Evolutionary conservation across 2,888 invertebrate genomes (phyloP), one percentile per base, ranked within the genome.

Genomic region (Ctenicera cuprea): DNA sequence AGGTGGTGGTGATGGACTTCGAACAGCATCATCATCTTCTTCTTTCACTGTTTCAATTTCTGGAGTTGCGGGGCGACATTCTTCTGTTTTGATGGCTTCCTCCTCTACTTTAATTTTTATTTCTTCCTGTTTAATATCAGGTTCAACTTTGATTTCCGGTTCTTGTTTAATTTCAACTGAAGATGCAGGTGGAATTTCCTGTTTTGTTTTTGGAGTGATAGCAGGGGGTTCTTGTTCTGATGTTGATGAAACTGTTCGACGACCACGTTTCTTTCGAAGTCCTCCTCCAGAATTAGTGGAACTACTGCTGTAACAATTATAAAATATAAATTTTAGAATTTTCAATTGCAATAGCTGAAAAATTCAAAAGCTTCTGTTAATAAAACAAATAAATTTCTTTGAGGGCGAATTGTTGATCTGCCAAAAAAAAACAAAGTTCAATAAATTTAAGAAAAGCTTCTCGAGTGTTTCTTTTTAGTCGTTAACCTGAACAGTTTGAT

Each of bases 161-260:
- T 62, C 71, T 14, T 41, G 66, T n/a, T 74, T 73, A 16, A 75
- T 12, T 61, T 72, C 69, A 11, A 65, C 61, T 11, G 81, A 81
- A 3, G 78, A 80, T 5, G 80, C 62, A 8, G 65, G 69, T 18
- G 50, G 73, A 70, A 45, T 73, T 71, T 75, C 79, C 57, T 76
- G 66, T 62, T 73, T 77, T 11, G 45, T n/a, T 73, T 68, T 73
- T 3, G 71, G 26, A 14, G 22, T 14, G 11, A 41, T 9, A 30
- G 59, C n/a, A n/a, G 57, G n/a, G n/a, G n/a, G 12, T 63, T 76
- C 76, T 22, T 66, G 67, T 43, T 73, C 73, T 2, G 64, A 26
- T 54, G 80, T 75, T 1, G 84, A 68, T 4, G 86, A 86, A 22
- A 80, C 80, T 0, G 85, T 82, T 64, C 87, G 80, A 78, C 79